Evolutionary conservation across 64 coral and sea anemone species (phyloP), one percentile per base, ranked within the genome.

Genomic region (Trachythela sp.): DNA sequence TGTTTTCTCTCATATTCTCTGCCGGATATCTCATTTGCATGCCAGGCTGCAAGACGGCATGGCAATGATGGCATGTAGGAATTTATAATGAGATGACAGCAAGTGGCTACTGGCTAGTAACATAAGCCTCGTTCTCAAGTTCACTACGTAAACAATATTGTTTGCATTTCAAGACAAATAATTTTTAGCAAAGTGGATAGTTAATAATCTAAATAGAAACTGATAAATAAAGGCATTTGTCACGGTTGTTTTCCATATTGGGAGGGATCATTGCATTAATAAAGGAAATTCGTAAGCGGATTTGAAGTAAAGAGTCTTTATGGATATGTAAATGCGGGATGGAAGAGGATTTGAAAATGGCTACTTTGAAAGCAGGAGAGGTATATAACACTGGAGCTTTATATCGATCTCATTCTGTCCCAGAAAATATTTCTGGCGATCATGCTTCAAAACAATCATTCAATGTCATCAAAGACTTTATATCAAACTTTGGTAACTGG

Each of bases 391-490:
- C 33, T 6, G 37, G 9, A 18, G 37, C 31, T 39, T 39, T 80
- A 17, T 80, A 80, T 39, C 75, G 75, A 37, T 80, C 75, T 80
- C 75, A 29, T 80, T 80, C 75, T 29, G 75, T 80, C 13, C 75
- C 75, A 80, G 75, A 80, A 39, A 80, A 80, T 80, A 80, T 80
- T 80, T 80, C 75, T 80, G 75, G 75, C 37, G 75, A 39, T 3
- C 31, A 80, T 20, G 37, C 33, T 11, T 80, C 75, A 39, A 80
- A 80, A 35, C 75, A 80, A 39, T 80, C 75, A 15, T 80, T 80
- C 34, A 35, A 80, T 39, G 75, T 80, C 33, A 37, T 80, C 15
- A 80, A 80, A 39, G 75, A 80, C 34, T 80, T 80, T 38, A 35
- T 80, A 29, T 15, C 75, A 18, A 80, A 80, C 75, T 37, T 80